Evolutionary conservation across 2,113 vertebrate genomes (phyloP).

Genomic region (Poeciliopsis occidentalis): DNA sequence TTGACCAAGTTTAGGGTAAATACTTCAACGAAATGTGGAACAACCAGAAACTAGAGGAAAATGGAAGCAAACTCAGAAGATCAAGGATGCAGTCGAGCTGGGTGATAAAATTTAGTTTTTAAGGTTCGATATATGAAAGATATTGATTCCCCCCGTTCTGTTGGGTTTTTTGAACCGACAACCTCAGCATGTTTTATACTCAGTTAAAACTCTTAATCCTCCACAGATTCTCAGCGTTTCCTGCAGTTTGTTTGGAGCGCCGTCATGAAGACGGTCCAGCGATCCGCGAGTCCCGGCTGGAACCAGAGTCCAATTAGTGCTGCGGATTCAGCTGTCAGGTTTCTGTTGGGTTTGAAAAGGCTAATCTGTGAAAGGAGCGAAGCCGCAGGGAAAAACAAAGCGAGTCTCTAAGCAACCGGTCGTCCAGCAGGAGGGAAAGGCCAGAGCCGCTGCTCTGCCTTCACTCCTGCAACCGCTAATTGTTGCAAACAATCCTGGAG

Average conservation of each 20-base stretch:
- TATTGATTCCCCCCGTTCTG: too few species aligned
- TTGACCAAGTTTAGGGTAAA: too few species aligned
- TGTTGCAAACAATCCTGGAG: neutral
- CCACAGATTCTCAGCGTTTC: too few species aligned
- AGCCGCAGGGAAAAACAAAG: conserved; percentile 26
- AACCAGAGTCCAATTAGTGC: conserved; percentile 65
- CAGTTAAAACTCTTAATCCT: too few species aligned
- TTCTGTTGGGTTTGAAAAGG: conserved; percentile 43
- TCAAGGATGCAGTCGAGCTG: too few species aligned
- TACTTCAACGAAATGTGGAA: too few species aligned
- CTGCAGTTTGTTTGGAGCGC: conserved; percentile 12
- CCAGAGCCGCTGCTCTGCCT: neutral
- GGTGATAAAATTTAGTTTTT: too few species aligned
- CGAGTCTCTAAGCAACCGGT: conserved; percentile 29
- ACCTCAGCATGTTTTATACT: too few species aligned
- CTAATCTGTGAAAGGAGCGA: conserved; percentile 41
- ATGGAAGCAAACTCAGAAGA: too few species aligned
- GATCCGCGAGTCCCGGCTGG: conserved; percentile 18
- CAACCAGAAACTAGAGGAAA: too few species aligned
- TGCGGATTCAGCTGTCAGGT: conserved; percentile 44
- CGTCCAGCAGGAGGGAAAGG: neutral
- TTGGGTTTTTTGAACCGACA: too few species aligned
- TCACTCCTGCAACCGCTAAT: neutral
- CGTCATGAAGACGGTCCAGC: conserved; percentile 44
- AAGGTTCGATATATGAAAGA: too few species aligned